Evolutionary conservation across 2,888 invertebrate species (phyloP).

Genomic region (Kuschelorhynchus macadamiae): DNA sequence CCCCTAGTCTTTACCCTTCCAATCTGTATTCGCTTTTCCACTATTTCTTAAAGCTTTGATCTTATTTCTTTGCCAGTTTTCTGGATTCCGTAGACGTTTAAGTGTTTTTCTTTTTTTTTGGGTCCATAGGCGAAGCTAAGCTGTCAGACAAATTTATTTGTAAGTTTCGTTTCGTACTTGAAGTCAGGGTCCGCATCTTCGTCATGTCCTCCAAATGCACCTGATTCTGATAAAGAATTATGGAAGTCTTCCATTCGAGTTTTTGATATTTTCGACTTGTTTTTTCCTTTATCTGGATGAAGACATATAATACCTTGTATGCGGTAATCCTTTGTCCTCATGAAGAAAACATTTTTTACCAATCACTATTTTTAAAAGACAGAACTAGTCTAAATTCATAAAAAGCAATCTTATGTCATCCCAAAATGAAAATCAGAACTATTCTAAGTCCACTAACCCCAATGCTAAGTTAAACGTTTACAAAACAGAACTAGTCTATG

Average conservation of each 20-base stretch:
- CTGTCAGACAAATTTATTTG: constrained; percentile 15
- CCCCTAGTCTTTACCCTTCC: constrained; percentile 10
- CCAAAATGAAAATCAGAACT: constrained; percentile 16
- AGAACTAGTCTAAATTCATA: constrained; percentile 8
- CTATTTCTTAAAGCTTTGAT: constrained; percentile 9
- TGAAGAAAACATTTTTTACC: constrained; percentile 7
- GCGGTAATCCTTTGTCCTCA: constrained; percentile 6
- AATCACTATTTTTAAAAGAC: background rate
- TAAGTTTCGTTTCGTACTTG: constrained; percentile 1
- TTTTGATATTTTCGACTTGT: constrained; percentile 4
- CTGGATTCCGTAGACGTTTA: constrained; percentile 6
- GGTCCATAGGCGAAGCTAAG: constrained; percentile 5
- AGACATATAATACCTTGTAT: too few relatives aligned
- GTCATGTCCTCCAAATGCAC: constrained; percentile 25
- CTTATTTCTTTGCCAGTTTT: constrained; percentile 22
- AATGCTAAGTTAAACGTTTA: constrained; percentile 5
- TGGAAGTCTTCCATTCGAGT: background rate
- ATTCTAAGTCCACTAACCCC: constrained; percentile 12
- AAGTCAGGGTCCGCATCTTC: constrained; percentile 17
- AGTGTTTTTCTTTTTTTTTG: constrained; percentile 15
- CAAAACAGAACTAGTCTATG: constrained; percentile 17
- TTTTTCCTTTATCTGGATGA: too few relatives aligned
- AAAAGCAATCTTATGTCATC: background rate
- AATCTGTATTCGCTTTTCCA: constrained; percentile 12
- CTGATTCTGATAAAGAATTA: constrained; percentile 18